These are phyloP conservation scores for Sinocyclocheilus anshuiensis DNA, from an alignment of 2,113 vertebrate genomes.

Conservation along the genomic window DNA sequence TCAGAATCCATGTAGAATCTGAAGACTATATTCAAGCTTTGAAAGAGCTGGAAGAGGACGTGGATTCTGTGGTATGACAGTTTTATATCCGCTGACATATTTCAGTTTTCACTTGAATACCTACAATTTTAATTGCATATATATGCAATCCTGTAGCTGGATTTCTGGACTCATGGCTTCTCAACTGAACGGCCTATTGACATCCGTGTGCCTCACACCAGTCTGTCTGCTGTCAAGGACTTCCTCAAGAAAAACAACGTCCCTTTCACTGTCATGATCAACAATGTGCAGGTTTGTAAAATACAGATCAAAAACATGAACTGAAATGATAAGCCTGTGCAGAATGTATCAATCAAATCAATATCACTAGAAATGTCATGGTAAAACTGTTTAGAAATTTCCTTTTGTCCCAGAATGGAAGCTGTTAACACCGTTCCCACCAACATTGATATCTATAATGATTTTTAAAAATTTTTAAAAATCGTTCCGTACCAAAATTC, in stretches of 20 bases:
- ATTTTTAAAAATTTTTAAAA: too few species aligned
- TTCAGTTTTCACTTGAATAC: not conserved
- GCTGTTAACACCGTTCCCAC: not conserved
- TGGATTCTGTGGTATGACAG: slow-evolving; percentile 56
- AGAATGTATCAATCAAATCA: not conserved
- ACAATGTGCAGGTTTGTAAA: slow-evolving; percentile 80
- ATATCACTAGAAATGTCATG: not conserved
- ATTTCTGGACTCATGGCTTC: slow-evolving; percentile 85
- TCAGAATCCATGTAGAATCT: slow-evolving; percentile 65
- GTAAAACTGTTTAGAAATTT: not conserved
- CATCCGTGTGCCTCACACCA: slow-evolving; percentile 76
- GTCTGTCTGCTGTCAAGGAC: slow-evolving; percentile 72
- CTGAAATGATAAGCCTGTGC: not conserved
- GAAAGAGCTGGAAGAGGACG: slow-evolving; percentile 59
- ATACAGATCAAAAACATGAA: not conserved
- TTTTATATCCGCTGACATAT: not conserved
- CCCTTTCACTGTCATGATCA: slow-evolving; percentile 78
- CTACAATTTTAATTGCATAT: not conserved
- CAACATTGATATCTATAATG: too few species aligned
- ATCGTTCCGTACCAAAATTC: too few species aligned
- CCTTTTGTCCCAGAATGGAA: not conserved
- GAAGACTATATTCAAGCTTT: slow-evolving; percentile 66
- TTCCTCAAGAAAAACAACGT: slow-evolving; percentile 77
- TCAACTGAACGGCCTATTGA: slow-evolving; percentile 72
- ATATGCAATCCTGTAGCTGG: slow-evolving; percentile 74